Conservation (phyloP, 2,888 invertebrate genomes). For the Elgonia sp. region DNA sequence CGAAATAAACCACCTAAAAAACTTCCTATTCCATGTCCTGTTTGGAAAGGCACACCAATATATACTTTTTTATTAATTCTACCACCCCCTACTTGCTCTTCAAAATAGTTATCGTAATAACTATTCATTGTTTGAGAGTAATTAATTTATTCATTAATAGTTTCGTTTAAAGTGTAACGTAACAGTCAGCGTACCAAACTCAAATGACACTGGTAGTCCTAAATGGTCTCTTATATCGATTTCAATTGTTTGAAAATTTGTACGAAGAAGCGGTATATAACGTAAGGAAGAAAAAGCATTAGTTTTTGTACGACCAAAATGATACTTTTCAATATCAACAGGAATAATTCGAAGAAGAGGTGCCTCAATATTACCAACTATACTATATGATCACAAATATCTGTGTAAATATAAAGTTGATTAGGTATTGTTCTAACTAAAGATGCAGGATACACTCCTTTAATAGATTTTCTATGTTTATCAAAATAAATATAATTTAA, state of each 20-base stretch:
- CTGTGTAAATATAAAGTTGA: constrained; percentile 23
- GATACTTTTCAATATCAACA: constrained; percentile 35
- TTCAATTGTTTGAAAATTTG: constrained; percentile 54
- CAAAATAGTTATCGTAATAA: neutral
- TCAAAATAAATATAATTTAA: neutral
- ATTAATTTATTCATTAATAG: neutral
- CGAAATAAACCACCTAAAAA: constrained; percentile 38
- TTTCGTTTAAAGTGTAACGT: constrained; percentile 42
- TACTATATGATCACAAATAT: constrained; percentile 22
- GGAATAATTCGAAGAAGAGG: constrained; percentile 31
- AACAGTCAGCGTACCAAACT: constrained; percentile 46
- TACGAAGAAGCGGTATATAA: neutral
- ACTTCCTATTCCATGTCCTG: constrained; percentile 26
- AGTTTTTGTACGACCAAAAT: constrained; percentile 15
- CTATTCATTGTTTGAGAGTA: constrained; percentile 10
- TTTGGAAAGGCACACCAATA: constrained; percentile 12
- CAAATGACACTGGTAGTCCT: constrained; percentile 67
- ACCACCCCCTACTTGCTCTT: neutral
- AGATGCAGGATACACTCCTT: neutral
- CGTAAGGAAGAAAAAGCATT: neutral
- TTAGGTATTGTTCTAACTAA: constrained; percentile 7
- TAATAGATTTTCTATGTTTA: neutral
- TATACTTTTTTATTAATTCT: constrained; percentile 8
- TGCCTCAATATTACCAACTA: constrained; percentile 15
- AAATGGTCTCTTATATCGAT: constrained; percentile 69